Base-by-base conservation (phyloP, 2,113 vertebrate genomes). In the Microtus oregoni region DNA sequence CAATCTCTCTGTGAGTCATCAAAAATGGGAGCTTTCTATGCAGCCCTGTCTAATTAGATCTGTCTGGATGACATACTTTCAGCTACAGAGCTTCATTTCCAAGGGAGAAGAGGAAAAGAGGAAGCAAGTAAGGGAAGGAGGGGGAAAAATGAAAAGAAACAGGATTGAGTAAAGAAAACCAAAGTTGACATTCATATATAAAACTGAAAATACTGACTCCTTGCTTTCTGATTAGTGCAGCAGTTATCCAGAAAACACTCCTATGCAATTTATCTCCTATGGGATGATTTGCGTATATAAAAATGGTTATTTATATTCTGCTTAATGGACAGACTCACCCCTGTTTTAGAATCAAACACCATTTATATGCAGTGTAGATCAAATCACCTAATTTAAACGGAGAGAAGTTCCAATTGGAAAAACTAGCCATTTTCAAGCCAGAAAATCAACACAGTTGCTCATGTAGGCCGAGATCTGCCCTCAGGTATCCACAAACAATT, bases 221-320 rank as follows among this genome's bases (percentile, higher is more conserved):
- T 44, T 52, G 63, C 72, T 86, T 92, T 93, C n/a, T 91, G 30
- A 94, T 91, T 94, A 85, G 81, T 94, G 83, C 58, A 85, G 75
- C 94, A 95, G 94, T 82, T 96, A 93, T 55, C 96, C 41, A 96
- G 85, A 92, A 95, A 96, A 95, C 75, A 92, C 68, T 96, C 79
- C 88, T 97, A 41, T 73, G 70, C 85, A 96, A 97, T 95, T 95
- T 52, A 96, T 47, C n/a, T 92, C 41, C 87, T 73, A 89, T 76
- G 91, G 65, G 92, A 91, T 55, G 55, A 94, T 91, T 97, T 96
- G 67, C 38, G 50, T 96, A 95, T 82, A 77, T 86, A 92, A 75
- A 94, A n/a, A 86, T 28, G 81, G 91, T 90, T 96, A 96, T 94
- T 95, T 96, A 90, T 93, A 92, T 87, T 96, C 92, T 94, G 79